phyloP scores from a whole-genome alignment of 92 coral and sea anemone genomes.

The Ricordea florida region DNA sequence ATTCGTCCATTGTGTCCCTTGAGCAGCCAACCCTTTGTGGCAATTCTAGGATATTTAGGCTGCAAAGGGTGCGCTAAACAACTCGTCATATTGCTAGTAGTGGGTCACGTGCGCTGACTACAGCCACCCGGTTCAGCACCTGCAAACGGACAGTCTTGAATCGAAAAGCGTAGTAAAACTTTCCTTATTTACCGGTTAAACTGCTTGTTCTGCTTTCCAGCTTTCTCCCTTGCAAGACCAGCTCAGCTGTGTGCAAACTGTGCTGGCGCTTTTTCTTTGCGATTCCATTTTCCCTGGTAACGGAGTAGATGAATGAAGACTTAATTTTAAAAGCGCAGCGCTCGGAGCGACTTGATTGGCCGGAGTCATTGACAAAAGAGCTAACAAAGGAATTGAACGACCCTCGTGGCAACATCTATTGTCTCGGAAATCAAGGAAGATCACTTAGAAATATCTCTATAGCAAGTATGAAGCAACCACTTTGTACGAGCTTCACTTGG shows the following conservation, averaged over 20 bases:
- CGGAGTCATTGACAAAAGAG: constrained; percentile 68
- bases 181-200: constrained; percentile 23
- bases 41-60: constrained; percentile 44
- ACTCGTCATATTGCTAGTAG: constrained; percentile 4
- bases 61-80: constrained; percentile 50
- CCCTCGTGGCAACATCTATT: constrained; percentile 88
- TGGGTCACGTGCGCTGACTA: constrained; percentile 62
- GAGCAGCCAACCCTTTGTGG: constrained; percentile 62
- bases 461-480: no score
- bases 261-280: constrained; percentile 20
- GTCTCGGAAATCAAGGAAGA: constrained; percentile 50
- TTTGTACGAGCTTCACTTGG: no score
- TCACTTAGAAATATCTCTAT: background rate
- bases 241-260: constrained; percentile 42
- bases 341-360: constrained; percentile 70
- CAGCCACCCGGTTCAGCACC: constrained; percentile 59
- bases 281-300: constrained; percentile 39
- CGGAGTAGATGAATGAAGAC: constrained; percentile 22
- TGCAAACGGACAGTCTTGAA: constrained; percentile 40
- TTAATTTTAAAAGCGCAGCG: constrained; percentile 19
- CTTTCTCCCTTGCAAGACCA: constrained; percentile 29
- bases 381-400: constrained; percentile 64
- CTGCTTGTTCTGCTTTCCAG: constrained; percentile 39
- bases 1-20: constrained; percentile 57
- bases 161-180: constrained; percentile 38